Percentiles rank a stretch among this genome's conserved stretches.
Evolutionary conservation across 2,797 vertebrate species (phyloP).

Genomic region (Benthosema pterotum): DNA sequence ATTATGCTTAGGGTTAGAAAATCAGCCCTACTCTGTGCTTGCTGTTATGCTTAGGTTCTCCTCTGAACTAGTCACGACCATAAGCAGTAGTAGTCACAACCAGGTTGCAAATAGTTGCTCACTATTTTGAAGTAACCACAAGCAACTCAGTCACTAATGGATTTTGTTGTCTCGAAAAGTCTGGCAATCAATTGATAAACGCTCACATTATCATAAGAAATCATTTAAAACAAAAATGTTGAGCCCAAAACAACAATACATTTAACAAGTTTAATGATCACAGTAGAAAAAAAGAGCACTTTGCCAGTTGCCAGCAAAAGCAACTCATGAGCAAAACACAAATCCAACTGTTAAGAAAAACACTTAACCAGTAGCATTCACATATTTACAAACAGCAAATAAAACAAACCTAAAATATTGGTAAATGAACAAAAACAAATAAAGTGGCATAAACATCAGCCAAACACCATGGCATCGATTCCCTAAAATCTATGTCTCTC

Average conservation of each 20-base stretch:
- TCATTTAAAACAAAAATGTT: no score
- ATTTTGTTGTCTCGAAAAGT: no score
- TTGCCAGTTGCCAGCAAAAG: constrained; percentile 22
- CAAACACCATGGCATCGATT: constrained; percentile 54
- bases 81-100: no score
- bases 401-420: constrained; percentile 53
- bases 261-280: constrained; percentile 70
- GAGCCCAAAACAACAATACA: constrained; percentile 15
- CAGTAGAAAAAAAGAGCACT: constrained; percentile 60
- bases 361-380: constrained; percentile 50
- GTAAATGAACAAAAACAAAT: constrained; percentile 30
- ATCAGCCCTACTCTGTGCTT: no score
- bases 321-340: constrained; percentile 57
- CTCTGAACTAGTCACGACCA: no score
- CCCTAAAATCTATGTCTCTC: constrained; percentile 61
- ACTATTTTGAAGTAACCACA: no score
- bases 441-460: constrained; percentile 54
- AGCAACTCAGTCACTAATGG: no score
- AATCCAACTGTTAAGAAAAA: constrained; percentile 31
- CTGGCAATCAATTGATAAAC: no score
- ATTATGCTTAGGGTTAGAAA: no score
- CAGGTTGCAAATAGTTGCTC: no score
- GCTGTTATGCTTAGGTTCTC: no score
- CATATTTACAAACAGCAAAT: constrained; percentile 75
- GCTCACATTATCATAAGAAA: background rate